Base-by-base conservation (phyloP, 1,140 invertebrate genomes). In the Hestina assimilis region DNA sequence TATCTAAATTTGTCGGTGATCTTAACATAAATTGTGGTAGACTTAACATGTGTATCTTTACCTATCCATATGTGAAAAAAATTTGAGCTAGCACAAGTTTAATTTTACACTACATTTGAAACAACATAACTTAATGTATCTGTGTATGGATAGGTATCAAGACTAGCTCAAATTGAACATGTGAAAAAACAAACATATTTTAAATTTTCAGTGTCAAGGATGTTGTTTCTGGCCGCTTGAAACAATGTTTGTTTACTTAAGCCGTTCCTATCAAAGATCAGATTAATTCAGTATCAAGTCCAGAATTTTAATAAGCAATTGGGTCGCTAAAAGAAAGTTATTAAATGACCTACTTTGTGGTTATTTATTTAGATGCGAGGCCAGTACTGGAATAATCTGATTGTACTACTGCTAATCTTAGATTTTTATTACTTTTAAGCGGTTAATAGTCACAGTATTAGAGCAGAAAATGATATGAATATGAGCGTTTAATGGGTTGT, bases 1-100 rank as follows among this genome's bases (percentile, higher is more conserved):
- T 87, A 85, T 78, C 82, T 87, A 84, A 68, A 87, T 84, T 87
- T 87, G 77, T 83, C 75, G 33, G 61, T 69, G 69, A 81, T 76
- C 74, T 68, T 75, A 70, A 77, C 78, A 85, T 84, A 80, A 87
- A 85, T 87, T 85, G 74, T 87, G 84, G 75, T 87, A 84, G 82
- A 87, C 82, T 87, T 56, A 43, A 72, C 46, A 66, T 72, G 69
- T 69, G 55, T 63, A 62, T 62, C 52, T 66, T 52, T 60, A 35
- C 70, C 80, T 83, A 63, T 71, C 75, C 76, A 74, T 77, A 75
- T 19, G 7, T 38, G 59, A 41, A 46, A 31, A 35, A 40, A 31
- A 50, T 72, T 82, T 76, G 83, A 83, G 81, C 84, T 85, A 87
- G 84, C 84, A 55, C 81, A 52, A 45, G 72, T 61, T 80, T 79